Evolutionary conservation across 1,140 invertebrate genomes (phyloP).

Genomic region (Bombus impatiens): DNA sequence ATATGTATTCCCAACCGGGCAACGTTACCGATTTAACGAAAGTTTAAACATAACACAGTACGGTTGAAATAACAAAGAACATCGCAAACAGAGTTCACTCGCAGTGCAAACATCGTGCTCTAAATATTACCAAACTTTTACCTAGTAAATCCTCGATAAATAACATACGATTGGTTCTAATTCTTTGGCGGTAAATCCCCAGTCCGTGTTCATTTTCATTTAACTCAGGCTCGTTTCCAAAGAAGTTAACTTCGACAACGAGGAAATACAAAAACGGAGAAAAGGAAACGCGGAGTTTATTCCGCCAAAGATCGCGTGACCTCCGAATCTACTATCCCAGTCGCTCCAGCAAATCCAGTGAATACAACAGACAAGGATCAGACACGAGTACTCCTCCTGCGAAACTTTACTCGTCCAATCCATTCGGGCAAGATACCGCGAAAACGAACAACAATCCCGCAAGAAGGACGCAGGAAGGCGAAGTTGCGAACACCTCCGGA

Average conservation of each 20-base stretch:
- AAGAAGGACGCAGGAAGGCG: conserved; percentile 2
- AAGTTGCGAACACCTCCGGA: conserved; percentile 16
- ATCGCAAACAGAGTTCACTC: not conserved
- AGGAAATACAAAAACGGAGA: too few species aligned
- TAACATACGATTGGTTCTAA: not conserved
- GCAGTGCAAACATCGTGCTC: not conserved
- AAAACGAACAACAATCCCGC: too few species aligned
- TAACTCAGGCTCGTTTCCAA: too few species aligned
- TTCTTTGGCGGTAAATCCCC: not conserved
- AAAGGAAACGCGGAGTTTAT: too few species aligned
- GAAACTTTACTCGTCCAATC: not conserved
- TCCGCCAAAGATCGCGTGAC: too few species aligned
- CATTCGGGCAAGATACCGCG: not conserved
- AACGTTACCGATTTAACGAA: not conserved
- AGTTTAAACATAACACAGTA: not conserved
- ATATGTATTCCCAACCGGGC: not conserved
- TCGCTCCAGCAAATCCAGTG: not conserved
- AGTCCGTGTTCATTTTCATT: too few species aligned
- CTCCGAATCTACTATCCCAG: too few species aligned
- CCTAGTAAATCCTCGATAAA: too few species aligned
- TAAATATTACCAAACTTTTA: not conserved
- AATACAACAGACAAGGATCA: not conserved
- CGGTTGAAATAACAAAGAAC: not conserved
- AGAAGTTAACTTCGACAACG: too few species aligned
- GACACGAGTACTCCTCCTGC: not conserved